Percentiles rank a stretch among this genome's conserved stretches.
Conservation (phyloP, 2,797 vertebrate genomes). For the Spea hammondii region DNA sequence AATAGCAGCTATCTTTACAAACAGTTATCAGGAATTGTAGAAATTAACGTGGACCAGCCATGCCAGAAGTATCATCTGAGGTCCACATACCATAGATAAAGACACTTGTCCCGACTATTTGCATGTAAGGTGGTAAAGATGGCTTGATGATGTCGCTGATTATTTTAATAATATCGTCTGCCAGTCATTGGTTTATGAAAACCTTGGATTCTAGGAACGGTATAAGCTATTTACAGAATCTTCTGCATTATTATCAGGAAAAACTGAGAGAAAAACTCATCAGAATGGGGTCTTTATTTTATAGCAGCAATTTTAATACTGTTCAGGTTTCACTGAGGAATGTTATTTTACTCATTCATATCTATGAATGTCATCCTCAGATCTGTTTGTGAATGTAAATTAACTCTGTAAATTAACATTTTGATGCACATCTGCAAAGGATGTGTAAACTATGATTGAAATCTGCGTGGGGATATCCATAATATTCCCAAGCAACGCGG, state of each 20-base stretch:
- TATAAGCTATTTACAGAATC: slow-evolving; percentile 41
- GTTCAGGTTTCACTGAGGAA: slow-evolving; percentile 31
- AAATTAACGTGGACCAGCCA: no score
- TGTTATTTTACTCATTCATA: slow-evolving; percentile 51
- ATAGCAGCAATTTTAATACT: slow-evolving; percentile 47
- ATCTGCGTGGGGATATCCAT: slow-evolving; percentile 35
- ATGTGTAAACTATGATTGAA: slow-evolving; percentile 45
- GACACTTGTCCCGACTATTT: no score
- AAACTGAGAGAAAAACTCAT: slow-evolving; percentile 10
- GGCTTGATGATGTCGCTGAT: no score
- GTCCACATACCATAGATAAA: no score
- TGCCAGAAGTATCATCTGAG: no score
- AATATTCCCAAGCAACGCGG: slow-evolving; percentile 13
- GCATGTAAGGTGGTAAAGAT: no score
- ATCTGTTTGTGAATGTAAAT: slow-evolving; percentile 50
- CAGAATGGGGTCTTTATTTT: slow-evolving; percentile 44
- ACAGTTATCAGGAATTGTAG: no score
- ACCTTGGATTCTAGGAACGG: background rate
- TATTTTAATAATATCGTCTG: no score
- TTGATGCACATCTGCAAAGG: slow-evolving; percentile 45
- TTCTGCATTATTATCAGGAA: slow-evolving; percentile 32
- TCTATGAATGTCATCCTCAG: slow-evolving; percentile 50
- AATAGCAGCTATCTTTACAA: no score
- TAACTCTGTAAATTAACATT: slow-evolving; percentile 49
- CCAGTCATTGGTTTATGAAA: background rate